A percentile compares a stretch with the other conserved stretches of the same genome.
phyloP scores from a whole-genome alignment of 2,113 vertebrate genomes.

The Philantomba maxwellii region DNA sequence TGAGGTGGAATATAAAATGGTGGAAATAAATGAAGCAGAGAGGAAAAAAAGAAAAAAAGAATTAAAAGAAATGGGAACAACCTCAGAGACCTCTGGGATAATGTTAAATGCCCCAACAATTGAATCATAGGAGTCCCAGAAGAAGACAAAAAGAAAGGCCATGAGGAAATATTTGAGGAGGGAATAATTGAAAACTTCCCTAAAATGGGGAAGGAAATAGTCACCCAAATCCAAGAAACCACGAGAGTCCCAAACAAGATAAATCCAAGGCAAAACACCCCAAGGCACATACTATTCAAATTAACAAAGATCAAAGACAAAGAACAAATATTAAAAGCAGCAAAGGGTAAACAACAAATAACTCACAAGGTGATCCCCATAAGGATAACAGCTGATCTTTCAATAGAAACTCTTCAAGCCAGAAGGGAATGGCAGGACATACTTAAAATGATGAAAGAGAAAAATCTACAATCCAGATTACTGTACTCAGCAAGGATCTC shows the following conservation, averaged over 20 bases:
- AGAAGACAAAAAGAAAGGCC: background rate
- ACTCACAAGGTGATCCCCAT: background rate
- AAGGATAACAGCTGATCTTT: background rate
- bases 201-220: background rate
- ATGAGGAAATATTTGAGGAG: background rate
- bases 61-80: background rate
- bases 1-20: background rate
- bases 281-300: background rate
- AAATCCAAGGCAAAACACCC: background rate
- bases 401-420: background rate
- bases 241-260: background rate
- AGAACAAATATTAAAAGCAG: background rate
- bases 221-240: background rate
- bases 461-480: background rate
- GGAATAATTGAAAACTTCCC: background rate
- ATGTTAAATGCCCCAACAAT: background rate
- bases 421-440: background rate
- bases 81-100: background rate
- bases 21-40: background rate
- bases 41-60: background rate
- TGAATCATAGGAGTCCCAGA: background rate
- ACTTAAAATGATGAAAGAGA: background rate
- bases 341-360: background rate
- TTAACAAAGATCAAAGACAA: background rate
- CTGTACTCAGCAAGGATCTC: background rate